Percentiles rank a stretch among this genome's conserved stretches.
Evolutionary conservation across 2,113 vertebrate genomes (phyloP).

Genomic region (Chauna torquata): DNA sequence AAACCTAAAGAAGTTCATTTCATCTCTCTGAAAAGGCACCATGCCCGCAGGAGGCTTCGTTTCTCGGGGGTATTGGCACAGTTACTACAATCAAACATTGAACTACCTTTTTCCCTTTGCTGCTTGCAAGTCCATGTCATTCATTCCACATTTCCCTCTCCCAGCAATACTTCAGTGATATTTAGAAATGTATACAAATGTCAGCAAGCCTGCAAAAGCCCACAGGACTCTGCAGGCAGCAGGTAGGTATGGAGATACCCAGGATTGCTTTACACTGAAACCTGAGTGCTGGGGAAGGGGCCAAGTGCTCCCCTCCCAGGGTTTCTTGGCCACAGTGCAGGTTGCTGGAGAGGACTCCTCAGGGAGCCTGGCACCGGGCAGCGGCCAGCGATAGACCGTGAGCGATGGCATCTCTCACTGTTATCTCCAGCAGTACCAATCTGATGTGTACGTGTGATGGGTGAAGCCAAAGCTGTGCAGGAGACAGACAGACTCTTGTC

Average conservation of each 20-base stretch:
- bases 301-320: neutral
- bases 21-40: neutral
- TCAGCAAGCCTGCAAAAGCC: neutral
- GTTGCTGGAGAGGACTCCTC: neutral
- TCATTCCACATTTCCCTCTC: neutral
- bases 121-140: neutral
- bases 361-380: neutral
- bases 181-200: slow-evolving; percentile 37
- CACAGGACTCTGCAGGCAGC: neutral
- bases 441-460: neutral
- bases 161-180: neutral
- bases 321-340: neutral
- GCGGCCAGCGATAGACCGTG: neutral
- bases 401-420: rapidly evolving
- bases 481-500: neutral
- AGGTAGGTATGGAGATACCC: neutral
- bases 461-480: neutral
- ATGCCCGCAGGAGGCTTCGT: neutral
- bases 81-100: neutral
- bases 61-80: neutral
- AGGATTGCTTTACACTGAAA: neutral
- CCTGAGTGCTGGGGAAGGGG: neutral
- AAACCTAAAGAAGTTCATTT: slow-evolving; percentile 58
- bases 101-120: neutral
- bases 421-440: neutral